Evolutionary conservation across 2,888 invertebrate genomes (phyloP).

Genomic region (Myopa tessellatipennis): DNA sequence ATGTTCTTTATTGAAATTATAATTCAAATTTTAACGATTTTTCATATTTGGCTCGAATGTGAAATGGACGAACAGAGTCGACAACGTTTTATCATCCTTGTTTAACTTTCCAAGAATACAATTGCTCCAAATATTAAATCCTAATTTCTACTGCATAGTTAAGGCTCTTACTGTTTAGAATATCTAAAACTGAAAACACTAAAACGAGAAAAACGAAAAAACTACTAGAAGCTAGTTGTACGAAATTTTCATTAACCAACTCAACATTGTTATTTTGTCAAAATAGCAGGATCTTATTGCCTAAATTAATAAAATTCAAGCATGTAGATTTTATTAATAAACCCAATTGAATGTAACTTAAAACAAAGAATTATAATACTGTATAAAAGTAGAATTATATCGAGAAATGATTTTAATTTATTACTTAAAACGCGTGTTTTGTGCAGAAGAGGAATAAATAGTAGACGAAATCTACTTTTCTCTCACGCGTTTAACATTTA

Average conservation of each 20-base stretch:
- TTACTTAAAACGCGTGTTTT: conserved; percentile 4
- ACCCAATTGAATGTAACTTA: conserved; percentile 9
- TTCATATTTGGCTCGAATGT: too few relatives aligned
- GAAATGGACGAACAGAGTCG: too few relatives aligned
- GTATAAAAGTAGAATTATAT: conserved; percentile 7
- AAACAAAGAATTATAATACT: conserved; percentile 9
- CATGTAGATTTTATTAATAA: conserved; percentile 16
- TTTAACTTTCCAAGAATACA: too few relatives aligned
- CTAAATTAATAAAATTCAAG: conserved; percentile 17
- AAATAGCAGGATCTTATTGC: conserved; percentile 3
- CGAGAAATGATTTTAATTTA: background rate
- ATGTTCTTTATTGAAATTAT: too few relatives aligned
- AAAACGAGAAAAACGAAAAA: conserved; percentile 11
- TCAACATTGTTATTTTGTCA: conserved; percentile 7
- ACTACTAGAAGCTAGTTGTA: background rate
- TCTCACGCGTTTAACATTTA: conserved; percentile 27
- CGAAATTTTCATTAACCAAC: background rate
- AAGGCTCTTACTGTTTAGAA: conserved; percentile 25
- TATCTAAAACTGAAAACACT: background rate
- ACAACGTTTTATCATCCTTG: too few relatives aligned
- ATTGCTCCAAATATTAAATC: background rate
- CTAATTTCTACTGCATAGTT: conserved; percentile 4
- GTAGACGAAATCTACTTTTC: conserved; percentile 20
- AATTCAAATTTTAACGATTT: too few relatives aligned
- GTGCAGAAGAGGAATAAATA: background rate